These are phyloP conservation scores for Brachypodius melanocephalos DNA, from an alignment of 2,113 vertebrate species.

Conservation along the genomic window DNA sequence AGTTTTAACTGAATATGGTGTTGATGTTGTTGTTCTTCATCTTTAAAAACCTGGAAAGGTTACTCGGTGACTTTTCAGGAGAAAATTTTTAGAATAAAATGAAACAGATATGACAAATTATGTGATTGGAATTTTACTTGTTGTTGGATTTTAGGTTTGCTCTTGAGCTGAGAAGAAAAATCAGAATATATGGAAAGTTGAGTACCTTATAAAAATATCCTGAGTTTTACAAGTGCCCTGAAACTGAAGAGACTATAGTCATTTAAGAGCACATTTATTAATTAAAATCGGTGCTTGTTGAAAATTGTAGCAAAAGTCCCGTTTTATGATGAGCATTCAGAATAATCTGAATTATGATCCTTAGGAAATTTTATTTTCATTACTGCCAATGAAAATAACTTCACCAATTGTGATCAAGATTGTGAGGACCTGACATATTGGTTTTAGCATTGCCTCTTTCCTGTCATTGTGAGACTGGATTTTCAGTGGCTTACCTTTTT, in stretches of 20 bases:
- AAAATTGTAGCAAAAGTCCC: not conserved
- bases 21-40: not conserved
- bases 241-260: not conserved
- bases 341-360: not conserved
- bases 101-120: not conserved
- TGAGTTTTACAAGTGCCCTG: not conserved
- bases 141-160: not conserved
- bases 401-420: fast-evolving
- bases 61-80: not conserved
- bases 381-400: not conserved
- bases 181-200: not conserved
- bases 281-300: not conserved
- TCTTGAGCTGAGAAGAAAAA: not conserved
- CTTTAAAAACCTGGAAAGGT: not conserved
- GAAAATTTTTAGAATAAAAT: not conserved
- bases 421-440: not conserved
- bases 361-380: not conserved
- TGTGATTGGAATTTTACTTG: not conserved
- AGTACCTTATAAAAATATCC: not conserved
- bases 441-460: not conserved
- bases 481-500: not conserved
- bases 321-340: not conserved
- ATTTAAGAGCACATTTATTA: not conserved
- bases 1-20: not conserved
- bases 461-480: not conserved